phyloP scores from a whole-genome alignment of 1,140 invertebrate species.

The Pseudomyrmex cubaensis region DNA sequence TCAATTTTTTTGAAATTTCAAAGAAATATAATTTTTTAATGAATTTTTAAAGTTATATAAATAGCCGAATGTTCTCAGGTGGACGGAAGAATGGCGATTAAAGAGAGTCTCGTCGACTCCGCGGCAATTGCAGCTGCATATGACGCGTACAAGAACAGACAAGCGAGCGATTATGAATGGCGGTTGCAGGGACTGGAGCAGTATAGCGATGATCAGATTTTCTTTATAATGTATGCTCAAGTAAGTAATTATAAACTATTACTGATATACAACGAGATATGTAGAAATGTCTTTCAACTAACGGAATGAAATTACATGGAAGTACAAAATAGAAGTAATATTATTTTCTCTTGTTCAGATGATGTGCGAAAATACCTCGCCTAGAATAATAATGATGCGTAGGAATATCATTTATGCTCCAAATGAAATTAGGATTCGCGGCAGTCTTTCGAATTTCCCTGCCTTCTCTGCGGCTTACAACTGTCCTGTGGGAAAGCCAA shows the following conservation, averaged over 20 bases:
- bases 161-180: conserved; percentile 31
- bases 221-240: conserved; percentile 85
- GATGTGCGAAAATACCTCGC: background rate
- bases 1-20: too few species aligned
- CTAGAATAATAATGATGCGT: background rate
- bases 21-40: background rate
- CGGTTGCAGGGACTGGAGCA: conserved; percentile 82
- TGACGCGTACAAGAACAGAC: conserved; percentile 62
- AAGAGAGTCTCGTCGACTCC: conserved; percentile 88
- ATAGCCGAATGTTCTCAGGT: background rate
- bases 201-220: conserved; percentile 80
- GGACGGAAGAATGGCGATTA: conserved; percentile 84
- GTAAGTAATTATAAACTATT: conserved; percentile 69
- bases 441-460: conserved; percentile 11
- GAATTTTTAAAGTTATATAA: background rate
- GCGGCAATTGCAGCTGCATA: conserved; percentile 80
- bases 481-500: conserved; percentile 9
- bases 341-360: background rate
- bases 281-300: background rate
- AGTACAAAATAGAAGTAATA: background rate
- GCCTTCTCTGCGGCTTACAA: conserved; percentile 13
- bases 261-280: background rate
- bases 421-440: background rate
- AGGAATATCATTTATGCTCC: background rate
- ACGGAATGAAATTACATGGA: background rate